A percentile compares a stretch with the other conserved stretches of the same genome.
Conservation (phyloP, 2,888 invertebrate species). For the Trachelus tabidus region DNA sequence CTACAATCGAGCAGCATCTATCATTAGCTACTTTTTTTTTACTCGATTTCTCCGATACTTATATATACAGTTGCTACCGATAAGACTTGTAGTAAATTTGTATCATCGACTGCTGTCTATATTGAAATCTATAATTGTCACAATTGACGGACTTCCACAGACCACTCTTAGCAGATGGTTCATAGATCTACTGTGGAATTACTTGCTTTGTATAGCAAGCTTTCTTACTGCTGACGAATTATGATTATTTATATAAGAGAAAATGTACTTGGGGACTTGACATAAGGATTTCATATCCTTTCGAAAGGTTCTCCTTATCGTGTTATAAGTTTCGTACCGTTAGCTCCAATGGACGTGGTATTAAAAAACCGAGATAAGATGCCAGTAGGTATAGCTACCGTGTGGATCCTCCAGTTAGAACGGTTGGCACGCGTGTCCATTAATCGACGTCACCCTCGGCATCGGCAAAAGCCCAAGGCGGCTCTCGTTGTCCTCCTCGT, state of each 20-base stretch:
- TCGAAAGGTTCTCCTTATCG: neutral
- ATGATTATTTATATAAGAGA: neutral
- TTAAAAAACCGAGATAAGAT: neutral
- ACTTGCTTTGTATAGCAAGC: no score
- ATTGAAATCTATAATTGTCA: no score
- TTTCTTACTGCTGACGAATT: neutral
- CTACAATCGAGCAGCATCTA: no score
- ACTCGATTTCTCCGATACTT: no score
- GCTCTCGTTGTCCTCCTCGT: neutral
- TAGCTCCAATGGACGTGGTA: neutral
- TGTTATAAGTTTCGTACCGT: neutral
- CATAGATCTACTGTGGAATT: no score
- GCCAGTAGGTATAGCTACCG: neutral
- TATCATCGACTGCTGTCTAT: no score
- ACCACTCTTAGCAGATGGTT: no score
- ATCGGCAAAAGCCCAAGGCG: neutral
- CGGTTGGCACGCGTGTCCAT: neutral
- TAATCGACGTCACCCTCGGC: conserved; percentile 3
- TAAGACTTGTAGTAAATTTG: no score
- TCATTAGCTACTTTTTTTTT: no score
- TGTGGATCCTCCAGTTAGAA: neutral
- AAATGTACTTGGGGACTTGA: neutral
- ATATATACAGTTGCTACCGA: no score
- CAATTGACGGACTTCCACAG: no score
- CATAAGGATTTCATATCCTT: neutral